Evolutionary conservation across 1,140 invertebrate species (phyloP), one percentile per base, ranked within the genome.

Genomic region (Brachystomella parvula): DNA sequence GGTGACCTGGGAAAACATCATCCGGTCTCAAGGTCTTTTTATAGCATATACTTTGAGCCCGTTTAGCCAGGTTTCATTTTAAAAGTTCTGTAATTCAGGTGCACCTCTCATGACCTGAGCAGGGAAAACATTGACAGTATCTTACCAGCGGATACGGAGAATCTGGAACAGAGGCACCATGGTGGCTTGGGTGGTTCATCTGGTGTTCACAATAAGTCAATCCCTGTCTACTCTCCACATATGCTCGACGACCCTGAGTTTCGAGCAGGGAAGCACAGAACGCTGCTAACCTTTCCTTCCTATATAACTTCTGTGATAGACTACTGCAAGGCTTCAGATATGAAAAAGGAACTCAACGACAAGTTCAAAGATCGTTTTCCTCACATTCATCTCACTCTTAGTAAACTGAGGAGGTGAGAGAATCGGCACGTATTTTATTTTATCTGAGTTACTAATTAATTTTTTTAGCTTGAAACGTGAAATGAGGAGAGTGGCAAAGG

Each of bases 331-430:
- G 93, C 94, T 29, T 89, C 91, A n/a, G 94, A 96, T 79, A 79
- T 98, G 62, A 98, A 98, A 76, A 96, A 94, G 78, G 95, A 98
- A 81, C 80, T 98, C 0, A 98, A 98, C 80, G 94, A 97, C 75
- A 96, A 97, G 79, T 98, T 98, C 76, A 85, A 86, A 73, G 92
- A 94, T 75, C 93, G 93, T 75, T 98, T 97, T 81, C 95, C 95
- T 0, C 86, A 92, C 71, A 89, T 98, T 68, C 89, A 96, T 76
- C 80, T 98, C 0, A 96, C 94, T 1, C 82, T 98, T n/a, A 97
- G 93, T 78, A 98, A 98, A 83, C 80, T 98, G 32, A 82, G 94
- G 79, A 96, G 92, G 92, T 94, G 82, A 70, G 72, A 67, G 26
- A 33, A 32, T 39, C 35, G 6, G 35, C n/a, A n/a, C n/a, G n/a